Conservation (phyloP, 2,113 vertebrate genomes). For the Onychostoma macrolepis region DNA sequence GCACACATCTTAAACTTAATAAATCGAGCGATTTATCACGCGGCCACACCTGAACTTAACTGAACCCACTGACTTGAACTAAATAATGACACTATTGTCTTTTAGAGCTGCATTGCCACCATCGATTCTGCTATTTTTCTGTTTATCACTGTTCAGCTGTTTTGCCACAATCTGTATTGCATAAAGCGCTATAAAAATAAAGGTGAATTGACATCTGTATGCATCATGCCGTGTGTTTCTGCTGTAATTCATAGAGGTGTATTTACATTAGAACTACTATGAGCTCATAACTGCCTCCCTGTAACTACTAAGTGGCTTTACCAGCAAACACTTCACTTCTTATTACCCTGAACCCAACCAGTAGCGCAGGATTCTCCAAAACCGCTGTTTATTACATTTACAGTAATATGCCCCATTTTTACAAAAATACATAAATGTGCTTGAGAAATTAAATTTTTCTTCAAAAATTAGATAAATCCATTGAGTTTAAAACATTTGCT, state of each 20-base stretch:
- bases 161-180: background rate
- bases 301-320: too few species aligned
- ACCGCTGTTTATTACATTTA: slow-evolving; percentile 1
- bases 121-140: background rate
- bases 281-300: slow-evolving; percentile 2
- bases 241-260: slow-evolving; percentile 1
- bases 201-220: background rate
- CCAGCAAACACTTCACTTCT: slow-evolving; percentile 27
- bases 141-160: background rate
- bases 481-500: background rate
- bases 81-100: too few species aligned
- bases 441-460: background rate
- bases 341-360: slow-evolving; percentile 27
- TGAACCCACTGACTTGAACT: too few species aligned
- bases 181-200: background rate
- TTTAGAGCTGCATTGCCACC: too few species aligned
- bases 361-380: background rate
- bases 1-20: background rate
- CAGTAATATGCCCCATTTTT: background rate
- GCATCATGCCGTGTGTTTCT: background rate
- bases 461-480: background rate
- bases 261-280: slow-evolving; percentile 12
- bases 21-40: too few species aligned
- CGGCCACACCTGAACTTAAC: background rate
- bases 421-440: background rate